These are phyloP conservation scores for Penaeus japonicus DNA, from an alignment of 1,140 invertebrate genomes.

Conservation along the genomic window DNA sequence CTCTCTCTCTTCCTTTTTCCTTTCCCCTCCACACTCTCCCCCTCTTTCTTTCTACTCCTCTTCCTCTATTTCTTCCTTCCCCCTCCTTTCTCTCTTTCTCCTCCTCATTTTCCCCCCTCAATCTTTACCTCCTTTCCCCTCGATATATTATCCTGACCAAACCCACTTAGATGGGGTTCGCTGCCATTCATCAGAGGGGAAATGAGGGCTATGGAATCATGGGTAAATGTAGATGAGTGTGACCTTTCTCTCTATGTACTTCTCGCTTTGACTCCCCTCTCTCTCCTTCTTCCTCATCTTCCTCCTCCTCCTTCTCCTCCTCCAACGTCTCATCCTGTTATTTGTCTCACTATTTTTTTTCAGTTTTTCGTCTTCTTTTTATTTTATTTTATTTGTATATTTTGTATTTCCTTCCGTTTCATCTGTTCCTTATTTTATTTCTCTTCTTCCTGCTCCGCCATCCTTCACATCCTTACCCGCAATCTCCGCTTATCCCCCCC, in stretches of 20 bases:
- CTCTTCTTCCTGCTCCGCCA: neutral
- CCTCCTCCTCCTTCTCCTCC: too few relatives aligned
- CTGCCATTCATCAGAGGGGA: too few relatives aligned
- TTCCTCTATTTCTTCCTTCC: neutral
- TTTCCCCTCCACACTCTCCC: neutral
- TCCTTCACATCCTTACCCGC: neutral
- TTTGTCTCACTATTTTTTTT: too few relatives aligned
- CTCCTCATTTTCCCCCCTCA: constrained; percentile 13
- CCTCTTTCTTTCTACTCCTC: neutral
- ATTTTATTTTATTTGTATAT: too few relatives aligned
- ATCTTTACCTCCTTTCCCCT: neutral
- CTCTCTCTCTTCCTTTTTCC: neutral
- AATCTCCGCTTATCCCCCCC: neutral
- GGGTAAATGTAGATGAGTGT: too few relatives aligned
- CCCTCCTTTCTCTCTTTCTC: neutral
- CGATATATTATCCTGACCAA: too few relatives aligned
- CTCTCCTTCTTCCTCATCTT: neutral
- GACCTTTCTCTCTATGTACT: neutral
- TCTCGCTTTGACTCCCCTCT: neutral
- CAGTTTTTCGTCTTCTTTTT: too few relatives aligned
- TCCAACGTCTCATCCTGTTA: too few relatives aligned
- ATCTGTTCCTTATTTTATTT: too few relatives aligned
- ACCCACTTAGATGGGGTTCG: too few relatives aligned
- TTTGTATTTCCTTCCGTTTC: neutral
- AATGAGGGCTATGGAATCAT: too few relatives aligned